These are phyloP conservation scores for Bergia sp. DNA, from an alignment of 92 coral and sea anemone species.

Conservation along the genomic window DNA sequence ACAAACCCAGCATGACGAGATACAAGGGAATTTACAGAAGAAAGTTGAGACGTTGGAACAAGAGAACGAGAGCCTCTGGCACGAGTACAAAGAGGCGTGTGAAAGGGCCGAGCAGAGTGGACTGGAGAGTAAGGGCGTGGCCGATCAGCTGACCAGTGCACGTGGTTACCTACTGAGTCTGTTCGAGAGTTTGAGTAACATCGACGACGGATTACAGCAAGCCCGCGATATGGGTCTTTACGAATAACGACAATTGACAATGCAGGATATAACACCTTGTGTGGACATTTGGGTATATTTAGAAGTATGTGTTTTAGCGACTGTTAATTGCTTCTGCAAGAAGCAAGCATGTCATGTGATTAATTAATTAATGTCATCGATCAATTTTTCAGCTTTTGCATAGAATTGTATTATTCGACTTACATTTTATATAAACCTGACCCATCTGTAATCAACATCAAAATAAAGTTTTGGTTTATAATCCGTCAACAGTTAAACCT, in stretches of 20 bases:
- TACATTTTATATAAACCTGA: no score
- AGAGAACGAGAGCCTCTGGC: conserved; percentile 84
- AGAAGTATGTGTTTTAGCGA: neutral
- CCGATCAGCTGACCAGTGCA: conserved; percentile 75
- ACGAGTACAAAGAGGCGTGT: conserved; percentile 75
- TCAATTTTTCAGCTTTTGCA: neutral
- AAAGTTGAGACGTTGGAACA: conserved; percentile 71
- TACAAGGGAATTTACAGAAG: conserved; percentile 54
- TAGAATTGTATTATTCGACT: no score
- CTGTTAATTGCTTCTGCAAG: neutral
- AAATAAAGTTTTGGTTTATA: no score
- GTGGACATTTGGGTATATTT: neutral
- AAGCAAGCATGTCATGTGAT: neutral
- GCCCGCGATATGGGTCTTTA: conserved; percentile 68
- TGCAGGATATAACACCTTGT: neutral
- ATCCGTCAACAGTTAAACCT: no score
- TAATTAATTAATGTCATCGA: no score
- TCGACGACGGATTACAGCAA: conserved; percentile 81
- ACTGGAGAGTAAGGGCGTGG: conserved; percentile 78
- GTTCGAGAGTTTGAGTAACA: conserved; percentile 81
- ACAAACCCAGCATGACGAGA: conserved; percentile 61
- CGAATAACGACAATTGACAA: conserved; percentile 6
- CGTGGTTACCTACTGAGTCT: conserved; percentile 72
- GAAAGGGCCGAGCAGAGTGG: conserved; percentile 79
- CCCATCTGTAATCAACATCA: no score